Conservation (phyloP, 2,113 vertebrate genomes). For the Neolamprologus sp. region DNA sequence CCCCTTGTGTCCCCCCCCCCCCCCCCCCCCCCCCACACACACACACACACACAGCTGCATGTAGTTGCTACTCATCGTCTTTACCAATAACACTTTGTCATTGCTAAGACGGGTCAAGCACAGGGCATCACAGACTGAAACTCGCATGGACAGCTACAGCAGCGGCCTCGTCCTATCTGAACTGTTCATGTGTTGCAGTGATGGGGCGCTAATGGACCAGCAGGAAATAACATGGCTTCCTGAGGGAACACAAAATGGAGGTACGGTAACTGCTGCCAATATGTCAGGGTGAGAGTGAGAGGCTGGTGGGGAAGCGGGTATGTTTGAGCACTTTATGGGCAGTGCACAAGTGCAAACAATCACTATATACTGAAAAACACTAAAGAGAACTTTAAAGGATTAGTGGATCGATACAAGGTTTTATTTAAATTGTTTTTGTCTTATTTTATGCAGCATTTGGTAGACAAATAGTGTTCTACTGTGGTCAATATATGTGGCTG, state of each 20-base stretch:
- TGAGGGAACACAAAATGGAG: conserved; percentile 33
- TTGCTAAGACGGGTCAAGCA: neutral
- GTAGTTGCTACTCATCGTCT: neutral
- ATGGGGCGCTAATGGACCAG: conserved; percentile 21
- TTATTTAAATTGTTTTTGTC: neutral
- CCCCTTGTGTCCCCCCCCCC: too few relatives aligned
- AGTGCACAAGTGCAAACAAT: neutral
- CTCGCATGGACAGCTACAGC: neutral
- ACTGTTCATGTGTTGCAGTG: neutral
- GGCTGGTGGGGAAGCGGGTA: neutral
- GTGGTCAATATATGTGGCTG: neutral
- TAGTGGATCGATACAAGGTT: neutral
- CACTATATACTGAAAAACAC: neutral
- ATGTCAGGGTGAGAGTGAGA: conserved; percentile 4
- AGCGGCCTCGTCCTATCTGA: neutral
- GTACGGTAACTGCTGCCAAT: conserved; percentile 23
- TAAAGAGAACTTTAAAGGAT: neutral
- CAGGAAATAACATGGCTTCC: conserved; percentile 39
- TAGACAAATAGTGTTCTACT: neutral
- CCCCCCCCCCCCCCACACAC: fast-evolving
- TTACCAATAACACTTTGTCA: neutral
- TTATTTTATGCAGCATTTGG: neutral
- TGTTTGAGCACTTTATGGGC: neutral
- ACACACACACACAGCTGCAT: neutral
- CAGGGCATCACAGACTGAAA: neutral